phyloP scores from a whole-genome alignment of 1,140 invertebrate species.

The Zelostemma sp. region DNA sequence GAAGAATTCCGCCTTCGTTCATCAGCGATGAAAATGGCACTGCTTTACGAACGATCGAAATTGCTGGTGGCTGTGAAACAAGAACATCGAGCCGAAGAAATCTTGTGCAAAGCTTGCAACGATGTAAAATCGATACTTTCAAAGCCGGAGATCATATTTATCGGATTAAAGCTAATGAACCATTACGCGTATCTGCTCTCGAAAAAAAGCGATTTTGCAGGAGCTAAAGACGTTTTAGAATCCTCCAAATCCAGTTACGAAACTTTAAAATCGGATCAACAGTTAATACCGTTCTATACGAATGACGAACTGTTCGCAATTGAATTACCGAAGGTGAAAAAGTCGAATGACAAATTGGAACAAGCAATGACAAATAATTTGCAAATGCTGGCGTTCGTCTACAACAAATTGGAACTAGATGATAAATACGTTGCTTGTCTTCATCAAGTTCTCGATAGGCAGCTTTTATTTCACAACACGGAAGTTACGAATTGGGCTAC shows the following conservation, averaged over 20 bases:
- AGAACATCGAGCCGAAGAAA: constrained; percentile 19
- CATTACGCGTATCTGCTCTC: constrained; percentile 39
- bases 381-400: constrained; percentile 69
- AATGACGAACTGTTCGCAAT: constrained; percentile 40
- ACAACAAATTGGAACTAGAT: constrained; percentile 66
- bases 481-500: not conserved
- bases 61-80: constrained; percentile 21
- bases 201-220: constrained; percentile 12
- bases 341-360: constrained; percentile 59
- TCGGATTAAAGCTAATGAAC: constrained; percentile 43
- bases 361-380: constrained; percentile 69
- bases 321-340: constrained; percentile 27
- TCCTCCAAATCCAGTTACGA: constrained; percentile 28
- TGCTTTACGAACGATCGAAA: constrained; percentile 39
- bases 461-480: constrained; percentile 55
- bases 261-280: constrained; percentile 17
- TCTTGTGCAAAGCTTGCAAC: constrained; percentile 17
- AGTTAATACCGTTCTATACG: constrained; percentile 24
- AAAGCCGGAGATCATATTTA: constrained; percentile 33
- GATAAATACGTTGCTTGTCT: constrained; percentile 73
- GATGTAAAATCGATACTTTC: constrained; percentile 12
- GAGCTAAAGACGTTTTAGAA: constrained; percentile 29
- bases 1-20: constrained; percentile 12
- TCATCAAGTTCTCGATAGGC: constrained; percentile 74
- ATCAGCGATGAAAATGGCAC: constrained; percentile 33